A percentile compares a stretch with the other conserved stretches of the same genome.
phyloP scores from a whole-genome alignment of 2,797 vertebrate genomes.

The Dermochelys coriacea region DNA sequence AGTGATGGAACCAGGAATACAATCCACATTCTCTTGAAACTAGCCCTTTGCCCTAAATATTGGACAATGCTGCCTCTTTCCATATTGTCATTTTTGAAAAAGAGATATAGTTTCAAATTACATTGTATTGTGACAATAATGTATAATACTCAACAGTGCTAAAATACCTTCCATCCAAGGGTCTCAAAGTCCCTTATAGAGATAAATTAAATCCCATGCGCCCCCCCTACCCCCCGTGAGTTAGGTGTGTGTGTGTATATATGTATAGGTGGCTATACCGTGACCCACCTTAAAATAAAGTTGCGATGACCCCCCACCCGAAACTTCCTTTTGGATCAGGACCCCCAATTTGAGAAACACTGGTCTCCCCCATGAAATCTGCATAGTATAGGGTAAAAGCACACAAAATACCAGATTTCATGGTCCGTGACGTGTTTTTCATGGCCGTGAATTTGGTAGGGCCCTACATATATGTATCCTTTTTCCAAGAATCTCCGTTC shows the following conservation, averaged over 20 bases:
- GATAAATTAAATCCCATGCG: background rate
- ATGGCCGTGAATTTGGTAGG: no score
- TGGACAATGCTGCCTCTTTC: background rate
- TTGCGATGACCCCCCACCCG: no score
- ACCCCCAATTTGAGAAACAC: no score
- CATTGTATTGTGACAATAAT: background rate
- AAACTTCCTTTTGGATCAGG: no score
- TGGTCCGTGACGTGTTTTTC: no score
- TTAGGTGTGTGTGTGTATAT: background rate
- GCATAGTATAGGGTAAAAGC: no score
- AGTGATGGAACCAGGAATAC: background rate
- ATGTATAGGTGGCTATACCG: background rate
- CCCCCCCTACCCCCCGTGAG: background rate
- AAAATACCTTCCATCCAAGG: background rate
- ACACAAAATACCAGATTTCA: no score
- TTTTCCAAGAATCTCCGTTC: conserved; percentile 17
- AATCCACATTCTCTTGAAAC: background rate
- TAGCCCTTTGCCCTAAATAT: background rate
- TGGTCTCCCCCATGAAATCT: no score
- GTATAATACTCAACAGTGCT: background rate
- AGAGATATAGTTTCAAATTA: background rate
- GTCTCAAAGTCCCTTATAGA: background rate
- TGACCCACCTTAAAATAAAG: no score
- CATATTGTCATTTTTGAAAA: background rate
- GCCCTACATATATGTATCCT: conserved; percentile 49